phyloP scores from a whole-genome alignment of 2,797 vertebrate species.

The Semotilus atromaculatus region DNA sequence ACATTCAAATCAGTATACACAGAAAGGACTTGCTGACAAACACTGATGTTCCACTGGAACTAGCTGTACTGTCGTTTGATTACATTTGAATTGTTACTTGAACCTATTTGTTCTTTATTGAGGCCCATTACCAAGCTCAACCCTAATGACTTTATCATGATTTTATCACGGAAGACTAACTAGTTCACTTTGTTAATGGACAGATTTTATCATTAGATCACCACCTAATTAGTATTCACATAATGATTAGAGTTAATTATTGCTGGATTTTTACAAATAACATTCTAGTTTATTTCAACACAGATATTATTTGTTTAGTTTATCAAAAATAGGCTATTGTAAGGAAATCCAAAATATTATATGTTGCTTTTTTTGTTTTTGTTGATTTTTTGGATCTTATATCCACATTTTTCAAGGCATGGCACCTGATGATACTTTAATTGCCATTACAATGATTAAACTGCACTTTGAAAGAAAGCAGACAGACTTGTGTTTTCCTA shows the following conservation, averaged over 20 bases:
- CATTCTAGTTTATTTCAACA: background rate
- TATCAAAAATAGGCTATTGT: background rate
- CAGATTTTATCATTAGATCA: background rate
- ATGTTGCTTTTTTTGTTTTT: background rate
- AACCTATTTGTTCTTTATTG: constrained; percentile 27
- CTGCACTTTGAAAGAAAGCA: too few relatives aligned
- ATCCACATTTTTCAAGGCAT: background rate
- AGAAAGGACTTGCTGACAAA: constrained; percentile 76
- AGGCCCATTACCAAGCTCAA: background rate
- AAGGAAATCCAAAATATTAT: background rate
- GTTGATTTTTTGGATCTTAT: background rate
- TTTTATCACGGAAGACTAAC: background rate
- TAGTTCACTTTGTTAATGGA: background rate
- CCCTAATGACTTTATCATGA: constrained; percentile 11
- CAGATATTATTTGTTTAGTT: background rate
- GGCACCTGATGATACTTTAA: background rate
- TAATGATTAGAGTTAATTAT: background rate
- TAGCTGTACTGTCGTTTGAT: constrained; percentile 54
- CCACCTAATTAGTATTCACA: background rate
- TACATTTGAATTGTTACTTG: background rate
- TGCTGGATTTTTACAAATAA: background rate
- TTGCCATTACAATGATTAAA: background rate
- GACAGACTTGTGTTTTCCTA: background rate
- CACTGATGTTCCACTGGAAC: constrained; percentile 58
- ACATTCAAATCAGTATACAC: constrained; percentile 79